These are phyloP conservation scores for Melanotaenia nigrans DNA, from an alignment of 2,797 vertebrate genomes.

Conservation along the genomic window DNA sequence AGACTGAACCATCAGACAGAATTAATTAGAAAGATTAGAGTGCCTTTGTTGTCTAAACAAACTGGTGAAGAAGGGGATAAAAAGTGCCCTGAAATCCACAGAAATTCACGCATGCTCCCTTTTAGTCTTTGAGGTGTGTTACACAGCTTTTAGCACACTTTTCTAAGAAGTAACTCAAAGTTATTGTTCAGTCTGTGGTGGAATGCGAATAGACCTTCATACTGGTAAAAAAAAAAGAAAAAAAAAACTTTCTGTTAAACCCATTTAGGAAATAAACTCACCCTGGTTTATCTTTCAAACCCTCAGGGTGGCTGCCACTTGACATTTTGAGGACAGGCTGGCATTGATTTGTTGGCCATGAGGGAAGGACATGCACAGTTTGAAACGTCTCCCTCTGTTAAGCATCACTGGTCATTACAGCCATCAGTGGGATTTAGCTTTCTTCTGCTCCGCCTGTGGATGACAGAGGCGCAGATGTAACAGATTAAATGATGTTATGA, in stretches of 20 bases:
- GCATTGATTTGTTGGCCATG: conserved; percentile 70
- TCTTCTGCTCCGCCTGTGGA: conserved; percentile 42
- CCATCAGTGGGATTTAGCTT: conserved; percentile 67
- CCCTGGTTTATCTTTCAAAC: conserved; percentile 54
- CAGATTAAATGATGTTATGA: conserved; percentile 40
- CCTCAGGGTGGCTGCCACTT: conserved; percentile 56
- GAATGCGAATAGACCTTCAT: conserved; percentile 43
- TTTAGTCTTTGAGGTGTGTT: conserved; percentile 9
- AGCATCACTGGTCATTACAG: conserved; percentile 69
- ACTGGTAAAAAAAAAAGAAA: conserved; percentile 40
- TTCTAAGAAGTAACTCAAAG: conserved; percentile 55
- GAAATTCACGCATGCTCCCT: conserved; percentile 10
- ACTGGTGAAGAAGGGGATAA: conserved; percentile 25
- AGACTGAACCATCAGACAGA: conserved; percentile 57
- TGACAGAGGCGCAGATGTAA: conserved; percentile 43
- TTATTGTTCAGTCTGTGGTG: conserved; percentile 30
- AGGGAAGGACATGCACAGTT: conserved; percentile 58
- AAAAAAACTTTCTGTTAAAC: conserved; percentile 54
- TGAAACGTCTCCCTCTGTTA: conserved; percentile 66
- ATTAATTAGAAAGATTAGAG: conserved; percentile 76
- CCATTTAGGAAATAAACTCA: conserved; percentile 67
- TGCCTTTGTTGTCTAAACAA: conserved; percentile 66
- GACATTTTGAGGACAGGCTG: conserved; percentile 74
- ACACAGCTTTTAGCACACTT: conserved; percentile 45
- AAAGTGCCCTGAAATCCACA: conserved; percentile 18